Evolutionary conservation across 1,140 invertebrate genomes (phyloP).

Genomic region (Eumaeus atala): DNA sequence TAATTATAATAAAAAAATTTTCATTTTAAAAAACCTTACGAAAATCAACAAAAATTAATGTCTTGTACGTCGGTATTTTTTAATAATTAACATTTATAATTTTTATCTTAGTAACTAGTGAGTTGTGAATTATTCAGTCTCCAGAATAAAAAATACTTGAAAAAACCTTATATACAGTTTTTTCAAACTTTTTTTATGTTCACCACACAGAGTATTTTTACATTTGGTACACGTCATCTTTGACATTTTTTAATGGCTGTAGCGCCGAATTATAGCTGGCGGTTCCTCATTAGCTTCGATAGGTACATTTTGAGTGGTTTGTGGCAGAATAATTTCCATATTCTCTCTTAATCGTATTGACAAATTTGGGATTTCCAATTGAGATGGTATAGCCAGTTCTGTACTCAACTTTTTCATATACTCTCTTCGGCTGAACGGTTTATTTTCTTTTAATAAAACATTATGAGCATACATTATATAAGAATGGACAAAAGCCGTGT

Average conservation of each 20-base stretch:
- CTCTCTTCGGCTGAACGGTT: constrained; percentile 2
- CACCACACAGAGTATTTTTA: neutral
- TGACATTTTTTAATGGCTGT: constrained; percentile 3
- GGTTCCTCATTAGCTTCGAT: neutral
- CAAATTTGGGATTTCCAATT: neutral
- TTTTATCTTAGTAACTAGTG: too few relatives aligned
- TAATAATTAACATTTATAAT: too few relatives aligned
- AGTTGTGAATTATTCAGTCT: too few relatives aligned
- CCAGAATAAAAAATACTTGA: too few relatives aligned
- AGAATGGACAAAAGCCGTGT: neutral
- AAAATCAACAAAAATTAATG: too few relatives aligned
- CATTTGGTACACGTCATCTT: constrained; percentile 7
- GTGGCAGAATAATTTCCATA: neutral
- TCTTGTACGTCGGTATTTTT: too few relatives aligned
- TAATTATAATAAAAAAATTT: too few relatives aligned
- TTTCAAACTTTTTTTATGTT: constrained; percentile 1
- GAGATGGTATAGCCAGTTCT: neutral
- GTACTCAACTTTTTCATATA: constrained; percentile 2
- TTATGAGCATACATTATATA: constrained; percentile 5
- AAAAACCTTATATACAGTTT: too few relatives aligned
- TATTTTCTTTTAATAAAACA: too few relatives aligned
- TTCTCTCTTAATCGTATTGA: neutral
- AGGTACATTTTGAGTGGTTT: neutral
- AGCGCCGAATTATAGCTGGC: neutral
- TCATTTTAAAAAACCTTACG: too few relatives aligned